Percentiles rank a stretch among this genome's conserved stretches.
Evolutionary conservation across 2,888 invertebrate species (phyloP).

Genomic region (Drosophila rellima): DNA sequence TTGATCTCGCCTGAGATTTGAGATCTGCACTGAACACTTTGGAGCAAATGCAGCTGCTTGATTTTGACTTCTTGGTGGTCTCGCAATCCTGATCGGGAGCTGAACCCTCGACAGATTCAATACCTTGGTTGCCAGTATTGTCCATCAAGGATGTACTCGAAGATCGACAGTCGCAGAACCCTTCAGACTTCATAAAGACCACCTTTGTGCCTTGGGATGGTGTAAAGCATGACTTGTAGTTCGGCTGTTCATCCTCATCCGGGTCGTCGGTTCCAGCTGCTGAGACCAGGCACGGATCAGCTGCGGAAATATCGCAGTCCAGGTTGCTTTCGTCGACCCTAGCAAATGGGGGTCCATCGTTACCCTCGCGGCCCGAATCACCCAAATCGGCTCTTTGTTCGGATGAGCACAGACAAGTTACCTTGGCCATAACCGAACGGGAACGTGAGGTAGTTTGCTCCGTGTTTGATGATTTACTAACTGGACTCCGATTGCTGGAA

Average conservation of each 20-base stretch:
- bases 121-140: too few relatives aligned
- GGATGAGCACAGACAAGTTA: slow-evolving; percentile 64
- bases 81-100: background rate
- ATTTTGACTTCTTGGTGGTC: slow-evolving; percentile 1
- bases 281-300: slow-evolving; percentile 27
- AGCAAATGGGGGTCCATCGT: slow-evolving; percentile 30
- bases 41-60: slow-evolving; percentile 1
- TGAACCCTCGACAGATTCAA: background rate
- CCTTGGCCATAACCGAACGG: slow-evolving; percentile 62
- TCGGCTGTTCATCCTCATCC: background rate
- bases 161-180: slow-evolving; percentile 33
- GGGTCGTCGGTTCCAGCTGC: background rate
- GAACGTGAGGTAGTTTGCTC: slow-evolving; percentile 62
- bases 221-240: background rate
- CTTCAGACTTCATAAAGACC: slow-evolving; percentile 29
- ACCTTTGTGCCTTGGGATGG: slow-evolving; percentile 15
- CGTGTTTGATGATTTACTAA: slow-evolving; percentile 37
- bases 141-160: slow-evolving; percentile 24
- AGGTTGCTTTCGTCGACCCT: slow-evolving; percentile 13
- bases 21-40: background rate
- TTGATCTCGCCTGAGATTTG: background rate
- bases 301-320: background rate
- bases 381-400: slow-evolving; percentile 23
- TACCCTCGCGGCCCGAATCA: background rate
- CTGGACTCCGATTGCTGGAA: background rate